Percentiles rank a stretch among this genome's conserved stretches.
Conservation (phyloP, 2,797 vertebrate genomes). For the Clarias laeviceps region DNA sequence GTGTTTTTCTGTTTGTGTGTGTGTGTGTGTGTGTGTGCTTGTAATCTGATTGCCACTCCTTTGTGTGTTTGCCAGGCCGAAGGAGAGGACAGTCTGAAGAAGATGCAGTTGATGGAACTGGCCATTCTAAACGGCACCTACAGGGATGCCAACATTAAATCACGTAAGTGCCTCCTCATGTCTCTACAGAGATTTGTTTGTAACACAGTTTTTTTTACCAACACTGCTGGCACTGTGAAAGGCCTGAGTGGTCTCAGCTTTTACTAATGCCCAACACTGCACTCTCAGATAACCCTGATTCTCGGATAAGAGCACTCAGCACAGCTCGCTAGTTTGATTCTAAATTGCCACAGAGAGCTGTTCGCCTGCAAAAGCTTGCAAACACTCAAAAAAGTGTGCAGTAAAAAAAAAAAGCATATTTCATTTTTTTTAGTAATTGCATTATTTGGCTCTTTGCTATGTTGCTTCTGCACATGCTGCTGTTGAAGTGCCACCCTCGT, state of each 20-base stretch:
- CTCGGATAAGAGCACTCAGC: conserved; percentile 45
- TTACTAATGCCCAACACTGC: conserved; percentile 30
- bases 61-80: conserved; percentile 77
- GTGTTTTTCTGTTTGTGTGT: background rate
- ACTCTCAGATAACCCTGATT: conserved; percentile 49
- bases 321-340: conserved; percentile 40
- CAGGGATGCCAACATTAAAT: conserved; percentile 93
- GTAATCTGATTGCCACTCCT: background rate
- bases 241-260: conserved; percentile 32
- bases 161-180: conserved; percentile 78
- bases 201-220: background rate
- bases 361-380: conserved; percentile 44
- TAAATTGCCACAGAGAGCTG: conserved; percentile 41
- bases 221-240: conserved; percentile 24
- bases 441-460: conserved; percentile 33
- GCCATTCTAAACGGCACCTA: conserved; percentile 94
- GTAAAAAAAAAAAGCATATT: conserved; percentile 18
- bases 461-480: conserved; percentile 36
- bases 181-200: conserved; percentile 30
- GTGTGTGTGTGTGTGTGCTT: conserved; percentile 1
- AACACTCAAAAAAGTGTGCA: conserved; percentile 28
- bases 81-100: conserved; percentile 94
- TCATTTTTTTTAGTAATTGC: conserved; percentile 12
- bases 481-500: conserved; percentile 31
- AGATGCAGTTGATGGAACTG: conserved; percentile 95